Evolutionary conservation across 1,140 invertebrate species (phyloP).

Genomic region (Phocides pigmalion): DNA sequence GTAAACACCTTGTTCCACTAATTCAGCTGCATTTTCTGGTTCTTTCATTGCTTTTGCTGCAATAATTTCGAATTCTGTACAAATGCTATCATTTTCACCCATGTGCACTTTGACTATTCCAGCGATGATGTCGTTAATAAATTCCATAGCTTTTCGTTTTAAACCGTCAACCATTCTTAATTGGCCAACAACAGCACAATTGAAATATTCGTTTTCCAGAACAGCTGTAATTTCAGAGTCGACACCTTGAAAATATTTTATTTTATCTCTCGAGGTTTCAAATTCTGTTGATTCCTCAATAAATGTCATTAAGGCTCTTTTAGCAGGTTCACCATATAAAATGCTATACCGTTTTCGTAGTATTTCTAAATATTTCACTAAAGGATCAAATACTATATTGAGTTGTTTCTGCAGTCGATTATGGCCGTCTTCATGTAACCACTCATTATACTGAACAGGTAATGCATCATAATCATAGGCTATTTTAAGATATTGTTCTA

Average conservation of each 20-base stretch:
- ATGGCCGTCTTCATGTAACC: slow-evolving; percentile 71
- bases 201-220: slow-evolving; percentile 87
- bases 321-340: slow-evolving; percentile 64
- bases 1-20: slow-evolving; percentile 88
- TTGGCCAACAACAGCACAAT: slow-evolving; percentile 71
- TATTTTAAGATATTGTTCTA: slow-evolving; percentile 79
- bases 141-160: slow-evolving; percentile 68
- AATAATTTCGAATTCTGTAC: slow-evolving; percentile 86
- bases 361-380: slow-evolving; percentile 65
- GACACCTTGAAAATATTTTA: slow-evolving; percentile 85
- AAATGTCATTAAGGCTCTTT: slow-evolving; percentile 59
- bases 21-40: slow-evolving; percentile 88
- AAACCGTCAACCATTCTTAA: slow-evolving; percentile 71
- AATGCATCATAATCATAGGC: slow-evolving; percentile 67
- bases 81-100: slow-evolving; percentile 86
- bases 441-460: slow-evolving; percentile 74
- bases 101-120: slow-evolving; percentile 72
- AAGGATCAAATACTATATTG: slow-evolving; percentile 63
- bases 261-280: slow-evolving; percentile 84
- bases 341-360: slow-evolving; percentile 68
- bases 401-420: slow-evolving; percentile 68
- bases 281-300: slow-evolving; percentile 72
- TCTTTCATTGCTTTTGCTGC: slow-evolving; percentile 85
- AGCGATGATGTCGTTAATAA: slow-evolving; percentile 71
- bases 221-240: slow-evolving; percentile 85